Evolutionary conservation across 2,888 invertebrate genomes (phyloP).

Genomic region (Chymomyza procnemis): DNA sequence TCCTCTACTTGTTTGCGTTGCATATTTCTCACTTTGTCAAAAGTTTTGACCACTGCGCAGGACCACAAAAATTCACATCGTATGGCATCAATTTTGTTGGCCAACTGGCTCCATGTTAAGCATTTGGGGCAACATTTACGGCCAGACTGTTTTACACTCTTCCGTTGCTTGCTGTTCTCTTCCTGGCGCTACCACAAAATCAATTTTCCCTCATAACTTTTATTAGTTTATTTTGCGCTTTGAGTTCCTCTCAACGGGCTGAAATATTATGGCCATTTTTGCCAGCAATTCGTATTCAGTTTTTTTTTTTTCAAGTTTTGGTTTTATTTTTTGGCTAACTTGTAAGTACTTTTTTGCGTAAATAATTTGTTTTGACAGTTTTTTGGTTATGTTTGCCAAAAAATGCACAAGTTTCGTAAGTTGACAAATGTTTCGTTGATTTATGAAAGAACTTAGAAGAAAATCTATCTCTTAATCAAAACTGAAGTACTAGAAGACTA

Average conservation of each 20-base stretch:
- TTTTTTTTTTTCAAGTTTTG: background rate
- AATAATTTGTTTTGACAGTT: conserved; percentile 29
- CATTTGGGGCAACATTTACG: conserved; percentile 57
- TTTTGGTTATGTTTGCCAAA: background rate
- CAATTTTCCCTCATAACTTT: conserved; percentile 60
- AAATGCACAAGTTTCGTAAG: background rate
- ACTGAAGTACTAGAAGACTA: background rate
- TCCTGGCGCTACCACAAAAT: conserved; percentile 63
- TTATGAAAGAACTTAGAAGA: background rate
- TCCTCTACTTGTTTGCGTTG: conserved; percentile 43
- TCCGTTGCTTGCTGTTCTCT: background rate
- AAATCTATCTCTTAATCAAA: background rate
- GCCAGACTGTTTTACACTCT: conserved; percentile 12
- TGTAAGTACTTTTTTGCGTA: conserved; percentile 12
- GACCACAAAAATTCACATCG: conserved; percentile 32
- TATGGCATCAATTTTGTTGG: conserved; percentile 24
- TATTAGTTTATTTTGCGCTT: conserved; percentile 29
- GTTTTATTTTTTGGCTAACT: conserved; percentile 47
- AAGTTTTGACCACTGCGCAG: conserved; percentile 48
- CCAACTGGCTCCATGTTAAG: conserved; percentile 34
- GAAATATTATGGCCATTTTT: conserved; percentile 52
- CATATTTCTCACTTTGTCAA: conserved; percentile 67
- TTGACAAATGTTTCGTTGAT: background rate
- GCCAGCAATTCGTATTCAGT: conserved; percentile 29
- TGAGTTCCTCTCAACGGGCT: conserved; percentile 8